Evolutionary conservation across 2,113 vertebrate genomes (phyloP), one percentile per base, ranked within the genome.

Genomic region (Gambusia affinis): DNA sequence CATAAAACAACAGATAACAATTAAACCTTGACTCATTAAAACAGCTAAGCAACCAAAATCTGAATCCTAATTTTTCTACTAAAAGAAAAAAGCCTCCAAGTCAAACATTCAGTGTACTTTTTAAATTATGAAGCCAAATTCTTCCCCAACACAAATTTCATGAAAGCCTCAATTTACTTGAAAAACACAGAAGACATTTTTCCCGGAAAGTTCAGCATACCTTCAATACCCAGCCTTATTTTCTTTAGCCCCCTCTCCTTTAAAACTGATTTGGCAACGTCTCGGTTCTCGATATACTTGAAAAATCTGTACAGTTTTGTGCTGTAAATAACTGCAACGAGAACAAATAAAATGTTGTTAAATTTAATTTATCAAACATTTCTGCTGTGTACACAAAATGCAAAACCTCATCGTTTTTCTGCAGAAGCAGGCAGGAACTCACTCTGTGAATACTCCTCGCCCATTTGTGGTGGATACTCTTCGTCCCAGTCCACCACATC

Each of bases 401-500:
- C 4, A 62, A 28, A 27, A 2, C 28, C 35, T 35, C 24, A 10
- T 22, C 24, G 22, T 29, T 4, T 2, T 17, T 39, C 6, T 60
- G 4, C 54, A 47, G 5, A 47, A 47, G 15, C 22, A 33, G 19
- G 14, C 28, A 27, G 57, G 17, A 28, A 63, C 96, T 95, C 90
- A 99, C 98, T 99, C 89, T 99, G 98, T 57, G 98, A 99, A 93
- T 99, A 99, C 61, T 99, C 98, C 75, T 99, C 98, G 86, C 98
- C 98, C 98, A 99, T 99, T 88, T 99, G 98, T 3, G 98, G 98
- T 0, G 98, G 98, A 72, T 99, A 99, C 73, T 99, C 98, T 91
- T 99, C 98, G 81, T 99, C 98, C 98, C 98, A 99, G 92, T 99
- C 98, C 72, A 99, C 98, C 64, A 99, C 97, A 70, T 99, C 98